These are phyloP conservation scores for Dolichotis patagonum DNA, from an alignment of 2,113 vertebrate genomes.

Conservation along the genomic window DNA sequence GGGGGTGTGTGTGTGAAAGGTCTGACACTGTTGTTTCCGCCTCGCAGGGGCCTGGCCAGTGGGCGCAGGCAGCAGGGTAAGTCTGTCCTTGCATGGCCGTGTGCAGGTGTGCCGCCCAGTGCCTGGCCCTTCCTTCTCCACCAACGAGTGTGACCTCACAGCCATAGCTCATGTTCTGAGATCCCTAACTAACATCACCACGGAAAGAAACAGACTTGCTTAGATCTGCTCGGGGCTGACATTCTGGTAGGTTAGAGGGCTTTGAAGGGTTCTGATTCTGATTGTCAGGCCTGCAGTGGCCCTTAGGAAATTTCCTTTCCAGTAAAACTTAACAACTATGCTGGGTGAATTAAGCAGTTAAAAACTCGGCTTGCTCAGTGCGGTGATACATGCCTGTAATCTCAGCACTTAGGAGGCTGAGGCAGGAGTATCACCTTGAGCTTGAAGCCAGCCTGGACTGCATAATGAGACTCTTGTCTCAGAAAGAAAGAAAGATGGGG, in stretches of 20 bases:
- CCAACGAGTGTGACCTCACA: neutral
- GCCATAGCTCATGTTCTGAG: neutral
- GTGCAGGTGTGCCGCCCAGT: neutral
- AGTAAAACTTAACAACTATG: neutral
- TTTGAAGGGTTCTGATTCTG: neutral
- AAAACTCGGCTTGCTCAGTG: neutral
- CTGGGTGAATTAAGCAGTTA: neutral
- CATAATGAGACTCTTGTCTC: neutral
- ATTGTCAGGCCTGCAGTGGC: neutral
- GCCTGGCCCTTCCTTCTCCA: neutral
- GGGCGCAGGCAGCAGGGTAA: conserved; percentile 84
- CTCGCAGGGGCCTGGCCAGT: conserved; percentile 82
- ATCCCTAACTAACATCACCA: neutral
- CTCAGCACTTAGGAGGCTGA: neutral
- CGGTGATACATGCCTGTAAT: neutral
- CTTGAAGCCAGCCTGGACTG: neutral
- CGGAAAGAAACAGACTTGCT: neutral
- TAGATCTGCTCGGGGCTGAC: neutral
- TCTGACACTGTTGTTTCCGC: conserved; percentile 77
- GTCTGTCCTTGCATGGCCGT: conserved; percentile 77
- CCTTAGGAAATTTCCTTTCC: neutral
- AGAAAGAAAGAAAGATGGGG: neutral
- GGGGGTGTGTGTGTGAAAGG: too few species aligned
- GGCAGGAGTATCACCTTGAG: neutral
- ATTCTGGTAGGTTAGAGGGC: neutral